Evolutionary conservation across 1,140 invertebrate genomes (phyloP).

Genomic region (Teleopsis dalmanni): DNA sequence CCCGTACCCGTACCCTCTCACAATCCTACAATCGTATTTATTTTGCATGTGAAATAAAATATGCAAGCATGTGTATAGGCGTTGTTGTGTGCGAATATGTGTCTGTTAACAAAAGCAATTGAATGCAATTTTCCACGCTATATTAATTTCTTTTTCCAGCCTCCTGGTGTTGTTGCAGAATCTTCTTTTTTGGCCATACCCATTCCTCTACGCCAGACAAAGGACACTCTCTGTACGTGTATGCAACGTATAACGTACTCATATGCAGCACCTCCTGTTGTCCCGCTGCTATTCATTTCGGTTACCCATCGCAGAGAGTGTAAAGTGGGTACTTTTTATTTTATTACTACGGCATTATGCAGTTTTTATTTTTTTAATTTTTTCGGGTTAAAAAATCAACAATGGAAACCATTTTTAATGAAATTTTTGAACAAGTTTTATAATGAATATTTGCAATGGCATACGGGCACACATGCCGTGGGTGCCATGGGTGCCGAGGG

Average conservation of each 20-base stretch:
- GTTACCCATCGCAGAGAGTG: neutral
- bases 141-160: constrained; percentile 8
- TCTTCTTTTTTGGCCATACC: too few species aligned
- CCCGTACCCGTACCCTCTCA: neutral
- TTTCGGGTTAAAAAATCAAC: constrained; percentile 14
- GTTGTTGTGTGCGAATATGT: neutral
- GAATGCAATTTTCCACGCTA: constrained; percentile 11
- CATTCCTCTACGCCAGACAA: too few species aligned
- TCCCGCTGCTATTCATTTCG: neutral
- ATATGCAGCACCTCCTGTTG: too few species aligned
- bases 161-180: neutral
- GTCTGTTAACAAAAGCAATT: constrained; percentile 1
- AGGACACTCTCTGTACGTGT: too few species aligned
- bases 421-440: constrained; percentile 13
- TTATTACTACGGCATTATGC: constrained; percentile 11
- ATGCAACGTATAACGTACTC: too few species aligned
- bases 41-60: too few species aligned
- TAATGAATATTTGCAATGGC: constrained; percentile 5
- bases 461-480: neutral
- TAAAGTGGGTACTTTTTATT: constrained; percentile 10
- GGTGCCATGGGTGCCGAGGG: too few species aligned
- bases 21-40: neutral
- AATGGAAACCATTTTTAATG: constrained; percentile 12
- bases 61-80: neutral
- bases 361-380: constrained; percentile 12